These are phyloP conservation scores for Drosophila anomelani DNA, from an alignment of 2,888 invertebrate genomes.

Conservation along the genomic window DNA sequence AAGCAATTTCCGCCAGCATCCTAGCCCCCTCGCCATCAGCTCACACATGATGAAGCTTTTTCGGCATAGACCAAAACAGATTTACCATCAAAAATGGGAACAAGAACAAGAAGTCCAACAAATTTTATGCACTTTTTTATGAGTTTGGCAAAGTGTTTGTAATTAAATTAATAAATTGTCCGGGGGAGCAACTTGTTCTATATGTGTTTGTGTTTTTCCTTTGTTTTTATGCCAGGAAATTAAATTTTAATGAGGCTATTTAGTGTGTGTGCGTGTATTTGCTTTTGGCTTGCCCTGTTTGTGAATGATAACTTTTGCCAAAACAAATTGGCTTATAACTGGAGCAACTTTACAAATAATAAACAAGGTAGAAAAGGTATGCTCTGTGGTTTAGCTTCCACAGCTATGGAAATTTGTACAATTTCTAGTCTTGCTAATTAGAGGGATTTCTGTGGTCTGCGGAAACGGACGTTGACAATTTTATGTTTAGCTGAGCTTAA, in stretches of 20 bases:
- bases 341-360: constrained; percentile 4
- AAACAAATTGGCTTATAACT: constrained; percentile 27
- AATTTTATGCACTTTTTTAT: constrained; percentile 73
- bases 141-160: constrained; percentile 68
- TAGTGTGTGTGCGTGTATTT: constrained; percentile 25
- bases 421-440: neutral
- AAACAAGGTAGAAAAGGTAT: neutral
- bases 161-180: constrained; percentile 73
- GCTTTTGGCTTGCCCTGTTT: constrained; percentile 11
- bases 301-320: constrained; percentile 22
- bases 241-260: constrained; percentile 48
- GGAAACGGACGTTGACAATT: neutral
- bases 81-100: constrained; percentile 52
- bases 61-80: constrained; percentile 62
- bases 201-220: constrained; percentile 17
- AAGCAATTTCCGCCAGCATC: constrained; percentile 60
- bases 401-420: neutral
- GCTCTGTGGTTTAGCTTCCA: too few relatives aligned
- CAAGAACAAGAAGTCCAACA: constrained; percentile 37
- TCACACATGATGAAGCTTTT: constrained; percentile 62
- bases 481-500: constrained; percentile 2
- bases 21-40: neutral
- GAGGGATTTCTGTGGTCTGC: neutral
- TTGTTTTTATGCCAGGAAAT: constrained; percentile 37
- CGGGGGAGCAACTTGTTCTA: constrained; percentile 24